Base-by-base conservation (phyloP, 2,888 invertebrate species). In the Drosophila leonis region DNA sequence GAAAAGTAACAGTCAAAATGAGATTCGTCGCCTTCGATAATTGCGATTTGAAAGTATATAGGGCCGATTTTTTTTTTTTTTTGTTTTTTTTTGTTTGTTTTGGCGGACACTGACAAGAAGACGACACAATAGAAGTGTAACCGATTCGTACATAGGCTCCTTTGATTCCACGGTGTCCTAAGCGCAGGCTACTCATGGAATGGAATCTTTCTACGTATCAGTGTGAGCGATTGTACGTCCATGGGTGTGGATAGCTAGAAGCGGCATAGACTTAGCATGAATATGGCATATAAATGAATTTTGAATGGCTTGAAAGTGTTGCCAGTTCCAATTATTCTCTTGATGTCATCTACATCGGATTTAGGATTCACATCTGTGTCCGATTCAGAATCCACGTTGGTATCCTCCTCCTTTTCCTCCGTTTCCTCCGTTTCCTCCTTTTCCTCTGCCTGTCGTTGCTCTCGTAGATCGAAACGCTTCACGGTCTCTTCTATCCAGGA, bases 401-500 rank as follows among this genome's bases (percentile, higher is more conserved):
- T 0, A 2, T 13, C 20, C 20, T 2, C 1, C 1, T 13, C 20
- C 20, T 2, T 0, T 0, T 44, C n/a, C 20, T 42, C 1, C n/a
- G n/a, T n/a, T n/a, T n/a, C n/a, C n/a, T n/a, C n/a, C n/a, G n/a
- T n/a, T n/a, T 2, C 1, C 1, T 13, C 20, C 20, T 2, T 0
- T 0, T 44, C n/a, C 20, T 42, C 1, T 2, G 4, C 13, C 35
- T 2, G 24, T 5, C 52, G 35, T 9, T 52, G 33, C 5, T 52
- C 15, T 1, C 35, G 24, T 5, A 20, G 10, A 4, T 2, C 3
- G n/a, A 4, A 13, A 2, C 37, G 48, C 3, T 8, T 7, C 10
- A 70, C n/a, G 4, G 6, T 8, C 1, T n/a, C 37, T 4, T 12
- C 29, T 37, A 91, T 88, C 89, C 91, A 91, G 0, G 64, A 13